phyloP scores from a whole-genome alignment of 2,113 vertebrate genomes.

The Eubucco bourcierii region DNA sequence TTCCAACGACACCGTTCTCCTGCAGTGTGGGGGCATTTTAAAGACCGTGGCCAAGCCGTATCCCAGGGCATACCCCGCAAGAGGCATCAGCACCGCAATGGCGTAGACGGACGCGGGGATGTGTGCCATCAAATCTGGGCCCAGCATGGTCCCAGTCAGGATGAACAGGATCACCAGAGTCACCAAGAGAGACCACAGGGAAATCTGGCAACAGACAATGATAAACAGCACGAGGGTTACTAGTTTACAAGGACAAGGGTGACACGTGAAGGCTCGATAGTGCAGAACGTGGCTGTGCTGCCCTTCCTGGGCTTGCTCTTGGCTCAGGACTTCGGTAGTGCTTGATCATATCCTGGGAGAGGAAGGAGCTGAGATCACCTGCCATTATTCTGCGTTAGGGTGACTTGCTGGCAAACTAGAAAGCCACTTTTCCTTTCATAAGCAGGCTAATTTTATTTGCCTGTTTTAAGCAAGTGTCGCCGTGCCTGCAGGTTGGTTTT shows the following conservation, averaged over 20 bases:
- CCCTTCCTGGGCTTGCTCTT: not conserved
- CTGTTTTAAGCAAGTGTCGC: fast-evolving
- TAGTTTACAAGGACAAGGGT: not conserved
- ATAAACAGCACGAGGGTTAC: not conserved
- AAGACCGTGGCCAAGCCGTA: slow-evolving; percentile 90
- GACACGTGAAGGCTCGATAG: not conserved
- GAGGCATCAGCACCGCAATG: slow-evolving; percentile 92
- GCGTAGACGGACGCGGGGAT: slow-evolving; percentile 90
- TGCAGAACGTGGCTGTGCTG: fast-evolving
- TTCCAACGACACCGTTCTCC: slow-evolving; percentile 91
- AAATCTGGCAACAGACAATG: slow-evolving; percentile 79
- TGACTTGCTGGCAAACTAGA: not conserved
- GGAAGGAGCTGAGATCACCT: not conserved
- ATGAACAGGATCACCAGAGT: slow-evolving; percentile 93
- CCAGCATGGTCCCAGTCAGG: slow-evolving; percentile 93
- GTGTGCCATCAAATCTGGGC: slow-evolving; percentile 88
- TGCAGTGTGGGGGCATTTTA: slow-evolving; percentile 86
- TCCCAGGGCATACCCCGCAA: slow-evolving; percentile 88
- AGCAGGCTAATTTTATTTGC: not conserved
- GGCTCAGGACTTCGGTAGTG: not conserved
- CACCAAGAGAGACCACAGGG: slow-evolving; percentile 92
- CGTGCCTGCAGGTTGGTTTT: fast-evolving
- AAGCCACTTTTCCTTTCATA: not conserved
- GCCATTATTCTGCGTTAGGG: not conserved
- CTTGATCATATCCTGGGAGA: not conserved